Percentiles rank a stretch among this genome's conserved stretches.
phyloP scores from a whole-genome alignment of 2,888 invertebrate species.

The Sminthurinus aureus region DNA sequence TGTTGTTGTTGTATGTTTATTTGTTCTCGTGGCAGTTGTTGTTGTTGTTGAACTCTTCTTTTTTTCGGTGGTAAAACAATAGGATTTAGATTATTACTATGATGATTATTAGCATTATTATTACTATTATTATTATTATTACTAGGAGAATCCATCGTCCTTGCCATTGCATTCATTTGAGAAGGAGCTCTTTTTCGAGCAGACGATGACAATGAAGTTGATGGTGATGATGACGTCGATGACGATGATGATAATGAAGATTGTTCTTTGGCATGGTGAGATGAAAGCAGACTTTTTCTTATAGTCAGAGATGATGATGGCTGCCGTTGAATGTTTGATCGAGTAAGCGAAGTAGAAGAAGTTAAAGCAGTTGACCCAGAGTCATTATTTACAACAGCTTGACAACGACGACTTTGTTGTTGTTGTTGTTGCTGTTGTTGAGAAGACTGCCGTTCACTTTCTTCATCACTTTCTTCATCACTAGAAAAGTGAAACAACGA shows the following conservation, averaged over 20 bases:
- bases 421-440: not conserved
- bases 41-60: constrained; percentile 46
- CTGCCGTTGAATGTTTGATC: constrained; percentile 7
- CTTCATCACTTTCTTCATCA: constrained; percentile 54
- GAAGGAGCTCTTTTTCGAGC: constrained; percentile 13
- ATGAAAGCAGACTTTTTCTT: constrained; percentile 1
- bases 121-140: not conserved
- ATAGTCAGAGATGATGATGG: constrained; percentile 17
- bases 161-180: not conserved
- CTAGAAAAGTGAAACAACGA: constrained; percentile 28
- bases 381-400: too few relatives aligned
- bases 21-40: not conserved
- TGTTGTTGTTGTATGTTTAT: not conserved
- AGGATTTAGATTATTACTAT: not conserved
- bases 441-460: constrained; percentile 35
- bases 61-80: constrained; percentile 53
- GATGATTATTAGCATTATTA: too few relatives aligned
- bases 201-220: too few relatives aligned
- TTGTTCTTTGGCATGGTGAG: constrained; percentile 32
- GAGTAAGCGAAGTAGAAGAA: not conserved
- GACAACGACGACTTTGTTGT: not conserved
- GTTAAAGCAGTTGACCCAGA: not conserved
- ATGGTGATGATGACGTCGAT: too few relatives aligned
- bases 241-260: constrained; percentile 7
- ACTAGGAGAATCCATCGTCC: not conserved